Evolutionary conservation across 2,888 invertebrate genomes (phyloP), one percentile per base, ranked within the genome.

Genomic region (Drosophila kuntzei): DNA sequence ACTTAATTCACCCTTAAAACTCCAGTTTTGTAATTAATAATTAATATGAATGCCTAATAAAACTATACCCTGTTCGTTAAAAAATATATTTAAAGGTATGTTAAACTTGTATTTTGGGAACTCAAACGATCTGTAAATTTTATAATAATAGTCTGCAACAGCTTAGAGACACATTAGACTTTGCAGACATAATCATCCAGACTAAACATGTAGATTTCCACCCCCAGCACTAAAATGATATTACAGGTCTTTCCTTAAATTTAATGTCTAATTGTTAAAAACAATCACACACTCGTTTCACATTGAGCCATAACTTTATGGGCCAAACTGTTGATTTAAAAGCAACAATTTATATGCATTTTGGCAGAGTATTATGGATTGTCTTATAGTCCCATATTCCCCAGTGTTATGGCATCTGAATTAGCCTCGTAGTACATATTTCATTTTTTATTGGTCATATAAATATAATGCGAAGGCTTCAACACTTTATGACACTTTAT

Each of bases 371-470:
- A 62, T 71, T 57, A 34, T 55, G 32, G 34, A 71, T 53, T 73
- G 20, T 34, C 50, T 41, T 47, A 12, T 25, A 32, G 43, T 60
- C 43, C 43, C 25, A 49, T 49, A 53, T 43, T 29, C 14, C n/a
- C 8, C 55, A 43, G 22, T 41, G 41, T 51, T 53, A 60, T 43
- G 46, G 22, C 62, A 39, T 43, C 43, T 60, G 60, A 70, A 74
- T 74, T 68, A 60, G 67, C 61, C 65, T 82, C 62, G 59, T 80
- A 66, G 62, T 60, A 63, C 57, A 60, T 73, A 80, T 68, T 68
- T 72, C 71, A 77, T 67, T 84, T 79, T 84, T 84, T 84, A 84
- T 87, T 79, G 71, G 72, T 54, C 81, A 72, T 81, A 87, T 84
- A 84, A 84, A 84, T 75, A 87, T 87, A 71, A 80, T 84, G 68